Conservation (phyloP, 2,797 vertebrate genomes). For the Nasua narica region DNA sequence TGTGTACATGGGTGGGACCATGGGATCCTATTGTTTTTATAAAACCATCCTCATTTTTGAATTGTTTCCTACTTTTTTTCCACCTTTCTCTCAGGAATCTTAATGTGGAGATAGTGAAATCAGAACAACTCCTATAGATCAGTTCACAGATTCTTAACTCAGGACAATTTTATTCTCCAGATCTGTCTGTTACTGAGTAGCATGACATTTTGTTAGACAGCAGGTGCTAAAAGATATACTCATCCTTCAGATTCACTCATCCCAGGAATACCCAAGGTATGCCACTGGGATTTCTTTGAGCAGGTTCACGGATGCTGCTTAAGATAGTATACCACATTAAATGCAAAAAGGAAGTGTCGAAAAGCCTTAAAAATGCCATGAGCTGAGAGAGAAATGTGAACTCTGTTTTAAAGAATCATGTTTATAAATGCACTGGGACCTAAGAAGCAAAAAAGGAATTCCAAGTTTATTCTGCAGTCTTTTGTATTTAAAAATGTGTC, state of each 20-base stretch:
- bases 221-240: constrained; percentile 15
- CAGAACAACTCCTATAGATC: background rate
- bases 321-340: background rate
- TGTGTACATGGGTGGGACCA: background rate
- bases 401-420: background rate
- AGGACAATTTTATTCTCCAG: background rate
- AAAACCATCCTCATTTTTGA: background rate
- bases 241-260: constrained; percentile 9
- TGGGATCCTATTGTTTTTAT: background rate
- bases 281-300: background rate
- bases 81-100: background rate
- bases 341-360: constrained; percentile 4
- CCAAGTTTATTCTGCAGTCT: background rate
- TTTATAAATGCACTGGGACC: constrained; percentile 16
- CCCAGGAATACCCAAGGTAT: background rate
- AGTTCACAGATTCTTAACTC: background rate
- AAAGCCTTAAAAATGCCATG: constrained; percentile 22
- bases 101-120: background rate
- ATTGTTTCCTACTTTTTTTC: background rate
- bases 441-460: background rate
- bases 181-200: background rate
- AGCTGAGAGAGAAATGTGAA: constrained; percentile 9
- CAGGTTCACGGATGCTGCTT: background rate
- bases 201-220: constrained; percentile 25
- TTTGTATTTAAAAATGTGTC: background rate